These are phyloP conservation scores for Terebella lapidaria DNA, from an alignment of 2,888 invertebrate species.

Conservation along the genomic window DNA sequence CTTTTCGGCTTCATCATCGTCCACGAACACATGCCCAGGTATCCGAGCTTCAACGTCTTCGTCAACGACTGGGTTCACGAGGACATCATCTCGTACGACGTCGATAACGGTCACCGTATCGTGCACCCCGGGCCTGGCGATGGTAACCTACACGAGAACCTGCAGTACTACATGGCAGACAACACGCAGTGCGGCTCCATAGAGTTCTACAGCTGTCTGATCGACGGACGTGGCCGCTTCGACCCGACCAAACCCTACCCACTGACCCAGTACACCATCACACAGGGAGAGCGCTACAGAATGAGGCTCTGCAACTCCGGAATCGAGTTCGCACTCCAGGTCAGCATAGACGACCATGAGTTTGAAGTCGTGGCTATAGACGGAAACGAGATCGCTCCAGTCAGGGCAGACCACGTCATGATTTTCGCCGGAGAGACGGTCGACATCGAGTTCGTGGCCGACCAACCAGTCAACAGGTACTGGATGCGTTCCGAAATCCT, in stretches of 20 bases:
- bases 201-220: slow-evolving; percentile 23
- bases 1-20: slow-evolving; percentile 18
- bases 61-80: slow-evolving; percentile 1
- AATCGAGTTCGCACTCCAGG: slow-evolving; percentile 25
- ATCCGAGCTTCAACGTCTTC: slow-evolving; percentile 5
- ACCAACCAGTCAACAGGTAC: slow-evolving; percentile 28
- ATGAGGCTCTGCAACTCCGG: slow-evolving; percentile 33
- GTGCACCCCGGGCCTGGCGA: not conserved
- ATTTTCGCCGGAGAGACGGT: slow-evolving; percentile 30
- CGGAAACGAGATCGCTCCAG: slow-evolving; percentile 30
- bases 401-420: slow-evolving; percentile 4
- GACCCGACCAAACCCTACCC: slow-evolving; percentile 14
- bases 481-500: slow-evolving; percentile 35
- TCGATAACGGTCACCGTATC: not conserved
- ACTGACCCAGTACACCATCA: slow-evolving; percentile 6
- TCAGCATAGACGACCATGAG: slow-evolving; percentile 34
- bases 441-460: slow-evolving; percentile 33
- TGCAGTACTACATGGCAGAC: not conserved
- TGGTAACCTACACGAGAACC: too few species aligned
- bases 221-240: slow-evolving; percentile 33
- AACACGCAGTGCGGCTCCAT: not conserved
- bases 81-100: not conserved
- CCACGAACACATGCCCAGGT: slow-evolving; percentile 7
- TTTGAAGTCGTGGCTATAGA: slow-evolving; percentile 32
- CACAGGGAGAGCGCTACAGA: slow-evolving; percentile 16